These are phyloP conservation scores for Pararge aegeria DNA, from an alignment of 1,140 invertebrate genomes.

Conservation along the genomic window DNA sequence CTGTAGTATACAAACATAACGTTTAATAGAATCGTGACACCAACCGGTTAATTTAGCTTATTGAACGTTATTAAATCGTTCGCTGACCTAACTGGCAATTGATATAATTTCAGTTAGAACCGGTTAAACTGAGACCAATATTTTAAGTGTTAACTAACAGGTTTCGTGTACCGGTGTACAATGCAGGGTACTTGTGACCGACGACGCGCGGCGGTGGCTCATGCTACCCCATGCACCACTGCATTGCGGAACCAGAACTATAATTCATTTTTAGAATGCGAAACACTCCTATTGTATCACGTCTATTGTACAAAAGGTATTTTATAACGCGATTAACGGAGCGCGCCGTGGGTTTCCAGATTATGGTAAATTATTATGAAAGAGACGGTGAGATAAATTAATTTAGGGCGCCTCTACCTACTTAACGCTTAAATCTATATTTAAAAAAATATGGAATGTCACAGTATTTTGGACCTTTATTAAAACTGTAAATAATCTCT, in stretches of 20 bases:
- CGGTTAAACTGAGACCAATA: too few relatives aligned
- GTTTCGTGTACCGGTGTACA: background rate
- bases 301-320: constrained; percentile 60
- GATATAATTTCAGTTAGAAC: too few relatives aligned
- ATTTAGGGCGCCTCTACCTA: constrained; percentile 3
- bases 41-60: too few relatives aligned
- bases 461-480: too few relatives aligned
- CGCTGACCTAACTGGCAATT: too few relatives aligned
- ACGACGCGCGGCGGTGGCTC: constrained; percentile 24
- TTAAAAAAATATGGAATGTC: background rate
- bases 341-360: constrained; percentile 30
- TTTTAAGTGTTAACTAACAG: too few relatives aligned
- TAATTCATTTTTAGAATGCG: constrained; percentile 71
- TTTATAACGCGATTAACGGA: constrained; percentile 58
- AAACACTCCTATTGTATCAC: constrained; percentile 58
- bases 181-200: constrained; percentile 24
- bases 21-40: too few relatives aligned
- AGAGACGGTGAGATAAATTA: constrained; percentile 11
- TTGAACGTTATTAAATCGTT: too few relatives aligned
- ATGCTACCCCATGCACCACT: constrained; percentile 65
- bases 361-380: constrained; percentile 26
- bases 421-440: background rate
- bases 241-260: constrained; percentile 69
- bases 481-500: too few relatives aligned
- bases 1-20: too few relatives aligned